Evolutionary conservation across 2,888 invertebrate species (phyloP), one percentile per base, ranked within the genome.

Genomic region (Strigamia crassipes): DNA sequence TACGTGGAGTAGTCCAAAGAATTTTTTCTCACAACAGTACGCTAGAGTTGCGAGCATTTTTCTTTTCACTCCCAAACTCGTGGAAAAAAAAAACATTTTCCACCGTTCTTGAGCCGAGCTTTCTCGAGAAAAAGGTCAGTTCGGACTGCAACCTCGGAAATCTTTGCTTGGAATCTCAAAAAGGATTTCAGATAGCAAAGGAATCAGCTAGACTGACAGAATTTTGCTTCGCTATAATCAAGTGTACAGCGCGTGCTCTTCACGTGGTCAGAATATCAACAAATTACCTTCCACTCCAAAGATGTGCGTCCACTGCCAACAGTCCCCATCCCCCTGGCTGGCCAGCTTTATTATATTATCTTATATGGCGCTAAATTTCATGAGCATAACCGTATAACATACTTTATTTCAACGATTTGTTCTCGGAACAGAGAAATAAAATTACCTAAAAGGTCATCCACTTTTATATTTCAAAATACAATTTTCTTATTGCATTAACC

Each of bases 151-250:
- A 51, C 51, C 51, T 51, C 51, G 51, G 51, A 51, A 51, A 51
- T 51, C 51, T 51, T 51, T 51, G 51, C 51, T 51, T 51, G 51
- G 51, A 51, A 51, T 51, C 51, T 51, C 51, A 51, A 51, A 51
- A 51, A 51, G 51, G 51, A 51, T n/a, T 51, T n/a, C 51, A 18
- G 51, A 51, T 51, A 51, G 51, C 51, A 1, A 51, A n/a, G 10
- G 18, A 51, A 51, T 51, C 51, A 51, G 51, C 51, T n/a, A 18
- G 51, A 51, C 51, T 51, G 51, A 51, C 51, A 51, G 51, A 51
- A 51, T 51, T 51, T 51, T 51, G 51, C n/a, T 51, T 51, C 51
- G 51, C 51, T 51, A 51, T 51, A 51, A 51, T 51, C 51, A 51
- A 51, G 51, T 51, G 51, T 51, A 51, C 51, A 15, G 51, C 51